Percentiles rank a stretch among this genome's conserved stretches.
phyloP scores from a whole-genome alignment of 2,888 invertebrate species.

The Sceliomorpha sp. region DNA sequence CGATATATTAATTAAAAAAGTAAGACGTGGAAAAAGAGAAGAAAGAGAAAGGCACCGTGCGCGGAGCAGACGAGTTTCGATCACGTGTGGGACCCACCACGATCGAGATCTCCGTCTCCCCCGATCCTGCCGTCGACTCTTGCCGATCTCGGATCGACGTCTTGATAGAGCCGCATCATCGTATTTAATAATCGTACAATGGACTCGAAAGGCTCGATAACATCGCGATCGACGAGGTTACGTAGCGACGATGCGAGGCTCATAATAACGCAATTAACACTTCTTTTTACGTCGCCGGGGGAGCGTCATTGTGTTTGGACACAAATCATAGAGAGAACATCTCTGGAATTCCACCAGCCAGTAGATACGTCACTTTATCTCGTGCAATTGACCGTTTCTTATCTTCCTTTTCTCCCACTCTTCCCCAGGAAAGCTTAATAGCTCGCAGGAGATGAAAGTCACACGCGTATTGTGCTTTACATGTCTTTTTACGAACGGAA shows the following conservation, averaged over 20 bases:
- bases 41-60: slow-evolving; percentile 14
- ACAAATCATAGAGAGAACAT: slow-evolving; percentile 57
- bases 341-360: slow-evolving; percentile 48
- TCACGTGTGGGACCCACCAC: slow-evolving; percentile 56
- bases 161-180: slow-evolving; percentile 78
- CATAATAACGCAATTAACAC: slow-evolving; percentile 78
- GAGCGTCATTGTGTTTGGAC: slow-evolving; percentile 60
- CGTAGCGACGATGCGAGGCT: slow-evolving; percentile 52
- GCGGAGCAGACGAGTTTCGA: slow-evolving; percentile 28
- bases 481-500: too few species aligned
- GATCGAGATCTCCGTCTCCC: slow-evolving; percentile 46
- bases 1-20: slow-evolving; percentile 47
- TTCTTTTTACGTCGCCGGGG: slow-evolving; percentile 69
- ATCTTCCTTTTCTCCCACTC: too few species aligned
- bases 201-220: slow-evolving; percentile 65
- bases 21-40: slow-evolving; percentile 21
- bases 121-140: slow-evolving; percentile 41
- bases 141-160: slow-evolving; percentile 60
- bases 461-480: slow-evolving; percentile 11
- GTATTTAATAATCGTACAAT: slow-evolving; percentile 79
- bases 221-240: slow-evolving; percentile 63
- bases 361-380: slow-evolving; percentile 40
- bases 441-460: slow-evolving; percentile 44
- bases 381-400: slow-evolving; percentile 47
- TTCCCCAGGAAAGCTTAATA: slow-evolving; percentile 51